These are phyloP conservation scores for Rotaria sp. DNA, from an alignment of 2,888 invertebrate genomes.

Conservation along the genomic window DNA sequence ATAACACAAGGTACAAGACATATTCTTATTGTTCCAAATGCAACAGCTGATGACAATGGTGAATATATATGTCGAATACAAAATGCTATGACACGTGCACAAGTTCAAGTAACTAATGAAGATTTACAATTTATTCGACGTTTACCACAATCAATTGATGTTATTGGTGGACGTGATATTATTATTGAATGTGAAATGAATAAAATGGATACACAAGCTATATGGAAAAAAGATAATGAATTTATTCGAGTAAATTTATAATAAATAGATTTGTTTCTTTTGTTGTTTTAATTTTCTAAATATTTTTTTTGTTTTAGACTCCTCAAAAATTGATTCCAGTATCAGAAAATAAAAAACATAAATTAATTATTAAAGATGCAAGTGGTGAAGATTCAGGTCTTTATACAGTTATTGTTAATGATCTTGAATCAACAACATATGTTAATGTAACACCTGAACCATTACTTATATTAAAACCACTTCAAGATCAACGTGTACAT, in stretches of 20 bases:
- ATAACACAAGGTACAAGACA: constrained; percentile 9
- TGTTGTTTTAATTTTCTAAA: no score
- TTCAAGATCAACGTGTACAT: constrained; percentile 33
- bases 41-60: constrained; percentile 31
- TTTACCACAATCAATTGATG: constrained; percentile 33
- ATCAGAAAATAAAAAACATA: constrained; percentile 33
- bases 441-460: constrained; percentile 30
- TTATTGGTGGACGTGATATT: constrained; percentile 35
- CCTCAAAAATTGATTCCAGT: constrained; percentile 4
- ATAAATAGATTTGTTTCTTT: not conserved
- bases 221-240: constrained; percentile 33
- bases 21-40: constrained; percentile 35
- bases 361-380: constrained; percentile 30
- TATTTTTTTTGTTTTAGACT: not conserved
- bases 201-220: constrained; percentile 31
- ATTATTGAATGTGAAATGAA: constrained; percentile 37
- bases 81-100: constrained; percentile 30
- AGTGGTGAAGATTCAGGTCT: constrained; percentile 27
- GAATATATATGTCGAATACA: constrained; percentile 34
- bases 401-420: constrained; percentile 32
- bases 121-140: constrained; percentile 35
- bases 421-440: constrained; percentile 30
- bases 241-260: not conserved
- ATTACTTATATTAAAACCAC: constrained; percentile 29
- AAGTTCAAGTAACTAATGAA: constrained; percentile 17